Evolutionary conservation across 2,888 invertebrate species (phyloP).

Genomic region (Caenorhabditis sp.): DNA sequence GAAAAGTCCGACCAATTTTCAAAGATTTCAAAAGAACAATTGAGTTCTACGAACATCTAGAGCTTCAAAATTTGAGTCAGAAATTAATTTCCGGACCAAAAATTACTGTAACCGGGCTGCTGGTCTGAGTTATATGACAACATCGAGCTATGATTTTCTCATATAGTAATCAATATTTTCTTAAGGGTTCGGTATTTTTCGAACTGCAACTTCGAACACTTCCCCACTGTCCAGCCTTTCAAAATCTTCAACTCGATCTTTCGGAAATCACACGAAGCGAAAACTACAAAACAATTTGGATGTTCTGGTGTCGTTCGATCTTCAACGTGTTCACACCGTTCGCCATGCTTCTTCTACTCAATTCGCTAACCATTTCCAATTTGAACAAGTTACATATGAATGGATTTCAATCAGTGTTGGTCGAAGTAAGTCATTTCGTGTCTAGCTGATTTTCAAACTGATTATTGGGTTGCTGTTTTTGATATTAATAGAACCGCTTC

Average conservation of each 20-base stretch:
- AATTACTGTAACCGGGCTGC: too few species aligned
- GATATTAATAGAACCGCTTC: neutral
- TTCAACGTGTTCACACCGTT: conserved; percentile 61
- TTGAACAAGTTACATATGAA: conserved; percentile 36
- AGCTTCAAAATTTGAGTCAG: too few species aligned
- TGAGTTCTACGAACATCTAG: too few species aligned
- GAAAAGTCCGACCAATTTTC: too few species aligned
- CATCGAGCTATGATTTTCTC: too few species aligned
- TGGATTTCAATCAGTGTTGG: conserved; percentile 42
- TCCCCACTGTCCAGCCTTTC: conserved; percentile 46
- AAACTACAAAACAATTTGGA: conserved; percentile 47
- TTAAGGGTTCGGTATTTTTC: conserved; percentile 46
- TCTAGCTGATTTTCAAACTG: neutral
- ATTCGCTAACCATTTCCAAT: conserved; percentile 43
- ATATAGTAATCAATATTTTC: neutral
- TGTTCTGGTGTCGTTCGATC: conserved; percentile 57
- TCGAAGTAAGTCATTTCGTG: conserved; percentile 26
- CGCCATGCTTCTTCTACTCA: conserved; percentile 49
- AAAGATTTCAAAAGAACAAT: too few species aligned
- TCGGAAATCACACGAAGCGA: conserved; percentile 43
- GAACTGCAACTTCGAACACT: conserved; percentile 40
- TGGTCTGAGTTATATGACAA: too few species aligned
- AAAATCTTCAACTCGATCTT: conserved; percentile 29
- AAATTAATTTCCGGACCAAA: too few species aligned
- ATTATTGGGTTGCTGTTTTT: conserved; percentile 18